Percentiles rank a stretch among this genome's conserved stretches.
Conservation (phyloP, 2,888 invertebrate genomes). For the Desoria tigrina region DNA sequence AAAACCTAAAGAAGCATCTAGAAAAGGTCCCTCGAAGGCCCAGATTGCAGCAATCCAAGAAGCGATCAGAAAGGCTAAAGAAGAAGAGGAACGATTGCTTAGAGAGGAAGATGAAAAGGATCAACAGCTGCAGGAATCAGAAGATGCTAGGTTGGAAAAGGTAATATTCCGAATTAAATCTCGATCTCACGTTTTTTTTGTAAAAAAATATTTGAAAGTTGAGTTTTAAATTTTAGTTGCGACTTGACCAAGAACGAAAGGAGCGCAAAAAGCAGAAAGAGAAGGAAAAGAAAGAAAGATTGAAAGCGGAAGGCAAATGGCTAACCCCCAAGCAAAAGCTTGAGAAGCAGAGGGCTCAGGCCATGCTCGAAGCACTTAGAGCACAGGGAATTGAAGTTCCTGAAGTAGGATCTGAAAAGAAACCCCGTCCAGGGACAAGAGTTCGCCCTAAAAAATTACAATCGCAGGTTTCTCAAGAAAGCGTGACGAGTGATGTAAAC, state of each 20-base stretch:
- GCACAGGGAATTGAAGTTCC: constrained; percentile 84
- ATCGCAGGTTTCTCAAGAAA: constrained; percentile 54
- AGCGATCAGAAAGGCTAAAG: constrained; percentile 80
- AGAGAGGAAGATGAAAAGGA: constrained; percentile 80
- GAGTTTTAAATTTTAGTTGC: constrained; percentile 58
- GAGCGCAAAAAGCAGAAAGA: constrained; percentile 87
- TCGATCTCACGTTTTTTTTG: constrained; percentile 19
- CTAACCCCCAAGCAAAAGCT: constrained; percentile 91
- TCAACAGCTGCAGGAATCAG: constrained; percentile 62
- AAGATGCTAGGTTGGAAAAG: constrained; percentile 69
- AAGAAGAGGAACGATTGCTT: constrained; percentile 78
- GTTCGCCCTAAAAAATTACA: constrained; percentile 70
- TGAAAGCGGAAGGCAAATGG: constrained; percentile 95
- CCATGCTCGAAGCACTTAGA: constrained; percentile 82
- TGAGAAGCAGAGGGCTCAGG: constrained; percentile 83
- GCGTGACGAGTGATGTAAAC: constrained; percentile 41
- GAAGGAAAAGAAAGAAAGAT: constrained; percentile 85
- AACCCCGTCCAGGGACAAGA: constrained; percentile 68
- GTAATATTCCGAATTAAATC: no score
- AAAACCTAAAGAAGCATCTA: constrained; percentile 55
- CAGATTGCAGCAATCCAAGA: constrained; percentile 90
- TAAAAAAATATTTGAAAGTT: background rate
- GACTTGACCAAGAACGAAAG: constrained; percentile 82
- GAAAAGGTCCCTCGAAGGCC: constrained; percentile 72
- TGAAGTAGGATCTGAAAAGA: constrained; percentile 63